phyloP scores from a whole-genome alignment of 2,888 invertebrate species.

The Boloria euphrosyne region DNA sequence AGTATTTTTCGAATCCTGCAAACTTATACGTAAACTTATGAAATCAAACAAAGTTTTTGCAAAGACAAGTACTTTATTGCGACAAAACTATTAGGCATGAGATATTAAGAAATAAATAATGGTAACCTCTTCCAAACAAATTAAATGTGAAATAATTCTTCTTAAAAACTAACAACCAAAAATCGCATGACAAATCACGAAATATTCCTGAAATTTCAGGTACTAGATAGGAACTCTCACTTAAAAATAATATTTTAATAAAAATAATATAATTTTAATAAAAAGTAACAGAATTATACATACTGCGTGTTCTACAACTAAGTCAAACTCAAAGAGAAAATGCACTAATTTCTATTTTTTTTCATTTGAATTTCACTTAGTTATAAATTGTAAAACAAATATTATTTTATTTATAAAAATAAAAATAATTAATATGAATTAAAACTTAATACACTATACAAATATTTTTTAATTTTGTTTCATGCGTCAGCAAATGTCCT shows the following conservation, averaged over 20 bases:
- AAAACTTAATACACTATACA: no score
- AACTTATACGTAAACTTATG: neutral
- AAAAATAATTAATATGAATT: neutral
- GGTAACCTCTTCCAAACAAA: no score
- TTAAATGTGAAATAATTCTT: conserved; percentile 2
- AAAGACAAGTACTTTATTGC: conserved; percentile 1
- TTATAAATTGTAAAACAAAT: neutral
- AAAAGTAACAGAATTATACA: conserved; percentile 3
- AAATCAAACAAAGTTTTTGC: conserved; percentile 6
- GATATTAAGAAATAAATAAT: no score
- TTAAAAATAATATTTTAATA: conserved; percentile 2
- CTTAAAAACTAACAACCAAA: neutral
- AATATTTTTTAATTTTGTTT: no score
- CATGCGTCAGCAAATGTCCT: neutral
- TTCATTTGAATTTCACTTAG: neutral
- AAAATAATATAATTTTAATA: neutral
- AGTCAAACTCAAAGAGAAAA: neutral
- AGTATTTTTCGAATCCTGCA: conserved; percentile 4
- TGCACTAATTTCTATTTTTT: conserved; percentile 1
- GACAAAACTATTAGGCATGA: neutral
- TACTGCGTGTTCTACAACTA: conserved; percentile 1
- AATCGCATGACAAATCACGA: neutral
- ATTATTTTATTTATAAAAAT: neutral
- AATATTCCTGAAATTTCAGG: conserved; percentile 4
- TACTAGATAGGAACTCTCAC: neutral